A percentile compares a stretch with the other conserved stretches of the same genome.
Evolutionary conservation across 1,140 invertebrate genomes (phyloP).

Genomic region (Pentalonia nigronervosa): DNA sequence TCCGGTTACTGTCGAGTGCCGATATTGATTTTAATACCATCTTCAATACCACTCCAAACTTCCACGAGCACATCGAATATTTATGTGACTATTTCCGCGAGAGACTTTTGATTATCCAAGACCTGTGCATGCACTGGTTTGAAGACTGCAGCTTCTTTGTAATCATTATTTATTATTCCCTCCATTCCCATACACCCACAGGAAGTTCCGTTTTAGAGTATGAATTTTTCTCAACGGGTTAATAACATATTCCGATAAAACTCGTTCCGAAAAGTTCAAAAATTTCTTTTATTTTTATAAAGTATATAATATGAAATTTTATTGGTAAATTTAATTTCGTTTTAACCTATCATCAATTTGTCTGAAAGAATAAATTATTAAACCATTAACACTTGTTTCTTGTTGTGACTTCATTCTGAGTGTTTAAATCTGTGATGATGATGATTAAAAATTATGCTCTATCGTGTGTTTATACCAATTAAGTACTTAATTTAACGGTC

Average conservation of each 20-base stretch:
- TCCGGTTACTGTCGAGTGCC: background rate
- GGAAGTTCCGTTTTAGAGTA: background rate
- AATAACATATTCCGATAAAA: background rate
- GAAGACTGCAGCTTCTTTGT: background rate
- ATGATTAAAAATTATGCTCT: slow-evolving; percentile 11
- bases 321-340: background rate
- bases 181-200: background rate
- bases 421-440: background rate
- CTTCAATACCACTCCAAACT: background rate
- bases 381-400: background rate
- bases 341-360: background rate
- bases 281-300: background rate
- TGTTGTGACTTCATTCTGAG: background rate
- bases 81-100: background rate
- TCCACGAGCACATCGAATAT: background rate
- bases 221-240: background rate
- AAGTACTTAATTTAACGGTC: background rate
- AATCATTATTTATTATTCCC: background rate
- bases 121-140: background rate
- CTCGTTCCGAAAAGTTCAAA: background rate
- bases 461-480: background rate
- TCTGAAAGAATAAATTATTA: background rate
- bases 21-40: background rate
- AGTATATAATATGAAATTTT: background rate
- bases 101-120: background rate